Conservation (phyloP, 2,888 invertebrate genomes). For the Dolichomitus sp. region DNA sequence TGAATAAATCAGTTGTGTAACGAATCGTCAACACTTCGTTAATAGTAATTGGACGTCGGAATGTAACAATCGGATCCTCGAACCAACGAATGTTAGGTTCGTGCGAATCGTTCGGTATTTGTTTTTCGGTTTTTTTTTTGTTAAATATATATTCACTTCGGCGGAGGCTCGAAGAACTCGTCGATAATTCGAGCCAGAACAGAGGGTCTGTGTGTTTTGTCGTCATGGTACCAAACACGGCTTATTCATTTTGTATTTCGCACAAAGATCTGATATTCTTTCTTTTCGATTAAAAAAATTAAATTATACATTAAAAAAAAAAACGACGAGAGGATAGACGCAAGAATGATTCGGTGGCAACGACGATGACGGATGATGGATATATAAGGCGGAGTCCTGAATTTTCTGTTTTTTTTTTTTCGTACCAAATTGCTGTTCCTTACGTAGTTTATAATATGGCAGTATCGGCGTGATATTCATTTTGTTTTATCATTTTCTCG, state of each 20-base stretch:
- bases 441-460: conserved; percentile 80
- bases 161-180: conserved; percentile 34
- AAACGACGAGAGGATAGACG: conserved; percentile 58
- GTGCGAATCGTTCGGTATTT: conserved; percentile 14
- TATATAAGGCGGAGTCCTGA: conserved; percentile 75
- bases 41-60: conserved; percentile 55
- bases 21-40: conserved; percentile 50
- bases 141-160: not conserved
- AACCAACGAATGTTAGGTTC: conserved; percentile 31
- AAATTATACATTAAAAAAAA: conserved; percentile 32
- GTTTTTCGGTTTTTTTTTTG: not conserved
- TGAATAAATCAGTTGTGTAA: conserved; percentile 34
- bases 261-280: conserved; percentile 1
- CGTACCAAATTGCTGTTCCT: conserved; percentile 78
- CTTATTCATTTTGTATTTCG: not conserved
- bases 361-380: conserved; percentile 56
- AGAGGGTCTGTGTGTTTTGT: conserved; percentile 25
- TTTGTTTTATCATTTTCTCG: conserved; percentile 50
- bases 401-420: conserved; percentile 65
- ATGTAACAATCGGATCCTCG: conserved; percentile 59
- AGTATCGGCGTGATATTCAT: conserved; percentile 82
- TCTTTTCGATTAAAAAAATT: conserved; percentile 23
- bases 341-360: conserved; percentile 42
- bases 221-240: conserved; percentile 41
- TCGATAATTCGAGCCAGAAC: conserved; percentile 33